Evolutionary conservation across 2,113 vertebrate genomes (phyloP).

Genomic region (Butastur rufipennis): DNA sequence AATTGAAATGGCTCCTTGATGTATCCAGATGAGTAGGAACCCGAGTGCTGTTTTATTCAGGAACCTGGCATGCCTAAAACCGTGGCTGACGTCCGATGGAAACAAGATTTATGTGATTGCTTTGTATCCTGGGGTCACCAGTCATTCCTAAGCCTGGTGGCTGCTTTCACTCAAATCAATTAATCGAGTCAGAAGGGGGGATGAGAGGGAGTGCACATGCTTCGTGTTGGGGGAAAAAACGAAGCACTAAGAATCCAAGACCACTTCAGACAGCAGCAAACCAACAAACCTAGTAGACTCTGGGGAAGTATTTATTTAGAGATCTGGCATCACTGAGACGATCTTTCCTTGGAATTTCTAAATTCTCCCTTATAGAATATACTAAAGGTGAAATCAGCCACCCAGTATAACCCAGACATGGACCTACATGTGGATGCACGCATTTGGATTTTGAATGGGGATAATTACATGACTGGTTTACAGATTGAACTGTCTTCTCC

Average conservation of each 20-base stretch:
- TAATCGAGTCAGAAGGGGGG: background rate
- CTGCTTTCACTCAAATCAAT: background rate
- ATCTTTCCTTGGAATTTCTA: background rate
- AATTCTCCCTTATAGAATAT: background rate
- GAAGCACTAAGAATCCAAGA: background rate
- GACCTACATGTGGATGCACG: accelerated
- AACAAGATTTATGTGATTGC: background rate
- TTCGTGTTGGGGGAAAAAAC: too few relatives aligned
- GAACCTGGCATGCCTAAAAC: background rate
- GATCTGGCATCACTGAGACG: background rate
- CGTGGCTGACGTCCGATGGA: background rate
- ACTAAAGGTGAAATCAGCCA: background rate
- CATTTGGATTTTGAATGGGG: background rate
- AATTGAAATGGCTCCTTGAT: background rate
- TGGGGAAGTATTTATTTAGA: background rate
- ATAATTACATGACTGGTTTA: background rate
- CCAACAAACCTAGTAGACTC: background rate
- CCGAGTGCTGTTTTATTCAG: background rate
- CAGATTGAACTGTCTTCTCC: background rate
- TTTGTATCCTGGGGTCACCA: background rate
- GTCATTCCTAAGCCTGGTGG: background rate
- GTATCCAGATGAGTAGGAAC: background rate
- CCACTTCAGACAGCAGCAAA: background rate
- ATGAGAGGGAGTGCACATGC: background rate
- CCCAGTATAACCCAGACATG: background rate